Percentiles rank a stretch among this genome's conserved stretches.
phyloP scores from a whole-genome alignment of 2,888 invertebrate genomes.

The Heliconius ethilla region DNA sequence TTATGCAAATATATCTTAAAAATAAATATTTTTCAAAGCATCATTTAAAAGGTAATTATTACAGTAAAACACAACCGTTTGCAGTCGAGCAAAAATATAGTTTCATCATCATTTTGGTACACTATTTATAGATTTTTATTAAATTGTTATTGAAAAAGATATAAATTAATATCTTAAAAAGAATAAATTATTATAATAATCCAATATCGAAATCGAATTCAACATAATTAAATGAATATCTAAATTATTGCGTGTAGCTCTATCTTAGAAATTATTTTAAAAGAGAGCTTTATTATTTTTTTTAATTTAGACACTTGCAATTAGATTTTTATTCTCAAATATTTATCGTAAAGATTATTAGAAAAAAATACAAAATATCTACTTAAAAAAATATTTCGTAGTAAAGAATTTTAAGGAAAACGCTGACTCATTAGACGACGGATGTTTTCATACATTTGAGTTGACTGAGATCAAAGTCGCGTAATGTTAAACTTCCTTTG shows the following conservation, averaged over 20 bases:
- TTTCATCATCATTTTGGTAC: not conserved
- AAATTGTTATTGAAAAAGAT: too few species aligned
- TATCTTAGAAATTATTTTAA: too few species aligned
- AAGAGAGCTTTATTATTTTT: not conserved
- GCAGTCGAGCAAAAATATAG: not conserved
- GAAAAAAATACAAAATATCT: not conserved
- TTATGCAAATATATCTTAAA: not conserved
- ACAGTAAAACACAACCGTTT: not conserved
- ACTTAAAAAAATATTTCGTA: not conserved
- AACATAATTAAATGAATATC: not conserved
- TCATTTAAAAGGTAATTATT: not conserved
- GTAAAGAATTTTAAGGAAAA: constrained; percentile 13
- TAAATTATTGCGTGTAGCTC: not conserved
- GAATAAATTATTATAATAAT: not conserved
- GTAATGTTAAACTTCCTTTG: constrained; percentile 21
- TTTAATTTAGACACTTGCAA: not conserved
- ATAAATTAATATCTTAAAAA: too few species aligned
- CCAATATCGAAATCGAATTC: too few species aligned
- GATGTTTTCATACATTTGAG: constrained; percentile 25
- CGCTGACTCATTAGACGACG: constrained; percentile 15
- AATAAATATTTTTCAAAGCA: not conserved
- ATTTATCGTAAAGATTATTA: too few species aligned
- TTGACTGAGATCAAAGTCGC: constrained; percentile 26
- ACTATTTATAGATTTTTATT: not conserved
- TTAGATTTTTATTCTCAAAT: too few species aligned